Evolutionary conservation across 2,888 invertebrate species (phyloP).

Genomic region (Heteromyza rotundicornis): DNA sequence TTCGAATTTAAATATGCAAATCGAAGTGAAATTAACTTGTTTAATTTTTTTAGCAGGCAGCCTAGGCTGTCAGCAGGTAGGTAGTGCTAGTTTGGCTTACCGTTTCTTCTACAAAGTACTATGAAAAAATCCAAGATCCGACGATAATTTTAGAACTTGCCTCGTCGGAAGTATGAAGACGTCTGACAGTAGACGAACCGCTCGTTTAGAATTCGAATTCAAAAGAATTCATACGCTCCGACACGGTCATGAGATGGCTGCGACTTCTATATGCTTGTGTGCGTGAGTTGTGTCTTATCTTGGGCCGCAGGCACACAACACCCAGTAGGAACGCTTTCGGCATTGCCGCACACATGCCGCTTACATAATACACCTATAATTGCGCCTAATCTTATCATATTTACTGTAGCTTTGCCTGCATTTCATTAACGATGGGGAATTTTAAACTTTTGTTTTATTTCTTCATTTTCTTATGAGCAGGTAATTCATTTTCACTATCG

Average conservation of each 20-base stretch:
- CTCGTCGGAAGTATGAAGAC: conserved; percentile 47
- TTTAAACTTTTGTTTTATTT: too few species aligned
- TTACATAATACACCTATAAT: too few species aligned
- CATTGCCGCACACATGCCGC: too few species aligned
- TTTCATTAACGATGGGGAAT: conserved; percentile 9
- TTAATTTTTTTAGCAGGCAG: not conserved
- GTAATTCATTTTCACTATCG: conserved; percentile 48
- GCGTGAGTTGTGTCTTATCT: conserved; percentile 13
- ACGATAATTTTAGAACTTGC: conserved; percentile 54
- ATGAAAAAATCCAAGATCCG: conserved; percentile 40
- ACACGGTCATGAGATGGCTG: not conserved
- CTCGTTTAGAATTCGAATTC: conserved; percentile 42
- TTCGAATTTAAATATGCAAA: not conserved
- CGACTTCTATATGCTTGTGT: not conserved
- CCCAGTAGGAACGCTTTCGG: too few species aligned
- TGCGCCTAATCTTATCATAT: too few species aligned
- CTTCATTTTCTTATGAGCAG: conserved; percentile 24
- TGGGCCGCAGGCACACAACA: conserved; percentile 26
- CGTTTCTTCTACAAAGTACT: conserved; percentile 41
- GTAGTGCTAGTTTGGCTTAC: conserved; percentile 48
- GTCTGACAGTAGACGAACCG: conserved; percentile 51
- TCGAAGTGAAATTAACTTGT: conserved; percentile 3
- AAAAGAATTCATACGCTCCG: too few species aligned
- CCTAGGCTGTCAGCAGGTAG: not conserved
- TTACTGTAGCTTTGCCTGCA: too few species aligned